Base-by-base conservation (phyloP, 2,888 invertebrate species). In the Luperina testacea region DNA sequence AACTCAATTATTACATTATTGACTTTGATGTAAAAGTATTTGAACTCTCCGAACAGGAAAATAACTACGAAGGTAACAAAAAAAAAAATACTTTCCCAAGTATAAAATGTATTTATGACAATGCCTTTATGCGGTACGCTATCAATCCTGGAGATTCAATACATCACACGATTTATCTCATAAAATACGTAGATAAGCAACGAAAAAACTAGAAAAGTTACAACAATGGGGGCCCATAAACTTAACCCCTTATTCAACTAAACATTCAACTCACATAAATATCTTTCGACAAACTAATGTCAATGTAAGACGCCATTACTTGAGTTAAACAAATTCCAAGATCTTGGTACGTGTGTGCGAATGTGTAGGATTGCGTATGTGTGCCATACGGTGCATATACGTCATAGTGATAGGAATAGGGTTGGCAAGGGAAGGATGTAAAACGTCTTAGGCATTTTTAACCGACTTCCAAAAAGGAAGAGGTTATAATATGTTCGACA, bases 211-310 rank as follows among this genome's bases (percentile, higher is more conserved):
- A 90, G 90, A 89, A 90, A 92, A 94, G 90, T 92, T 91, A 92
- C 92, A 93, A 94, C 92, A 94, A 93, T 92, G 89, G 93, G 87
- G 90, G 90, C 92, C 93, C 93, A 93, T 95, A 96, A 95, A 95
- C 93, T 96, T 95, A 96, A 96, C 96, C 95, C 96, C 96, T 95
- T 96, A 95, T 95, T 95, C 95, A 95, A 96, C 95, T 95, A 94
- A 95, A 96, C 94, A 96, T 94, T 92, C 93, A 96, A 96, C 93
- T 96, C 95, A 90, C 96, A 97, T 97, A 96, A 96, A 96, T 96
- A 95, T 95, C 94, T 94, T 96, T 95, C 95, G 96, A 95, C 96
- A 96, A 96, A 97, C 96, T 96, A 96, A 96, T 96, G 96, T 95
- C 96, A 96, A 96, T 96, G 95, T 96, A 96, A 95, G 95, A 96